A percentile compares a stretch with the other conserved stretches of the same genome.
Conservation (phyloP, 1,140 invertebrate species). For the Rhyacophila brunnea region DNA sequence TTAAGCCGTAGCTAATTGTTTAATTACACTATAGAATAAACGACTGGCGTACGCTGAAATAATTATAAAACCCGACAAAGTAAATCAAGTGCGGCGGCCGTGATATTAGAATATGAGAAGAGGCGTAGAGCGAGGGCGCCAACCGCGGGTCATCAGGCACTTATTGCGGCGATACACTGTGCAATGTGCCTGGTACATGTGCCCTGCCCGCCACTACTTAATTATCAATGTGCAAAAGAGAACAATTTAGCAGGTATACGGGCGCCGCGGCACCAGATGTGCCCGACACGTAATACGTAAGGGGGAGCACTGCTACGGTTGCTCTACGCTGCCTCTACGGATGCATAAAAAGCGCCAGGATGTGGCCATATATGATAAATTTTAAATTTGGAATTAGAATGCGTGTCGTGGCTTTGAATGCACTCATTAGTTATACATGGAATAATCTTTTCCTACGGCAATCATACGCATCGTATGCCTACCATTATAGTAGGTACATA, state of each 20-base stretch:
- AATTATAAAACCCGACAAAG: too few relatives aligned
- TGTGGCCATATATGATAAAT: too few relatives aligned
- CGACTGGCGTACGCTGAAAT: not conserved
- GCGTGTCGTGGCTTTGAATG: too few relatives aligned
- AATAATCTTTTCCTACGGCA: too few relatives aligned
- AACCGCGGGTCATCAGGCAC: constrained; percentile 14
- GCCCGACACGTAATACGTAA: constrained; percentile 19
- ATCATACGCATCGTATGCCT: too few relatives aligned
- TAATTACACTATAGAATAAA: not conserved
- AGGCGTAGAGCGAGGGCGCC: constrained; percentile 1
- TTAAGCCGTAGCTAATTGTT: too few relatives aligned
- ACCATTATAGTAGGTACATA: too few relatives aligned
- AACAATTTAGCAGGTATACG: constrained; percentile 19
- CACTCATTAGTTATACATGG: too few relatives aligned
- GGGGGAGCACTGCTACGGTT: not conserved
- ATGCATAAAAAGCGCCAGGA: not conserved
- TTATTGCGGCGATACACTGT: constrained; percentile 20
- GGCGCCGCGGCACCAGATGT: constrained; percentile 6
- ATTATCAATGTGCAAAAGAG: constrained; percentile 30
- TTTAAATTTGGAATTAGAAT: too few relatives aligned
- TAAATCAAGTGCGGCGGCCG: too few relatives aligned
- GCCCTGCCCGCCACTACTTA: constrained; percentile 26
- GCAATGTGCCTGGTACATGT: not conserved
- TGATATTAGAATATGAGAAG: not conserved
- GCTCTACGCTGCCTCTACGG: not conserved